Percentiles rank a stretch among this genome's conserved stretches.
phyloP scores from a whole-genome alignment of 2,113 vertebrate genomes.

The Bagarius yarrelli region DNA sequence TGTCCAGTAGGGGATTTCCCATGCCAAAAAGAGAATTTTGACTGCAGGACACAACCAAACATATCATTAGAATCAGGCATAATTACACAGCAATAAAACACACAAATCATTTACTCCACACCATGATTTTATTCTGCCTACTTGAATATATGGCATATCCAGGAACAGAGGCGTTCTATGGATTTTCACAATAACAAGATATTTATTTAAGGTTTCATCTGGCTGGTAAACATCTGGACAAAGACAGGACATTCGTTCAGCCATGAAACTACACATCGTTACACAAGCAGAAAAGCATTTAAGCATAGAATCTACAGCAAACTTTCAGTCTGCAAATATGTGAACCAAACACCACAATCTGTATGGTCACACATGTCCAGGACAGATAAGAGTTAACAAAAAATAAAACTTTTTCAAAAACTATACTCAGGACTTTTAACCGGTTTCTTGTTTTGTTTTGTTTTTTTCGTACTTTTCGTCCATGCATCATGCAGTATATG shows the following conservation, averaged over 20 bases:
- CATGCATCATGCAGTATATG: not conserved
- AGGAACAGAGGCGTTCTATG: not conserved
- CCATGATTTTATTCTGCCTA: not conserved
- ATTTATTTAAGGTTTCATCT: conserved; percentile 1
- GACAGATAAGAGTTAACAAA: not conserved
- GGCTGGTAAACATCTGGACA: conserved; percentile 4
- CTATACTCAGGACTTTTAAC: not conserved
- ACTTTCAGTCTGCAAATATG: not conserved
- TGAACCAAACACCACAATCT: not conserved
- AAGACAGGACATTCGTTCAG: conserved; percentile 1
- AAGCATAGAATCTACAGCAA: not conserved
- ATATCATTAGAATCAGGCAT: not conserved
- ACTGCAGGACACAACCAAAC: conserved; percentile 69
- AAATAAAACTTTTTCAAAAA: no score
- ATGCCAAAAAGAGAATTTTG: conserved; percentile 94
- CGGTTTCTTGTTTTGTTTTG: no score
- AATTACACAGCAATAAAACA: not conserved
- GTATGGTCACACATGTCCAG: not conserved
- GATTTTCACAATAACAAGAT: not conserved
- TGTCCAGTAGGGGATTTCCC: conserved; percentile 97
- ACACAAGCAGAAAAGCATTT: not conserved
- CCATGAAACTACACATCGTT: conserved; percentile 20
- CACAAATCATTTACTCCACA: not conserved
- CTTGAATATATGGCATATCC: not conserved
- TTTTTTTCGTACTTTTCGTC: no score